A percentile compares a stretch with the other conserved stretches of the same genome.
phyloP scores from a whole-genome alignment of 1,140 invertebrate species.

The Orchestia grillus region DNA sequence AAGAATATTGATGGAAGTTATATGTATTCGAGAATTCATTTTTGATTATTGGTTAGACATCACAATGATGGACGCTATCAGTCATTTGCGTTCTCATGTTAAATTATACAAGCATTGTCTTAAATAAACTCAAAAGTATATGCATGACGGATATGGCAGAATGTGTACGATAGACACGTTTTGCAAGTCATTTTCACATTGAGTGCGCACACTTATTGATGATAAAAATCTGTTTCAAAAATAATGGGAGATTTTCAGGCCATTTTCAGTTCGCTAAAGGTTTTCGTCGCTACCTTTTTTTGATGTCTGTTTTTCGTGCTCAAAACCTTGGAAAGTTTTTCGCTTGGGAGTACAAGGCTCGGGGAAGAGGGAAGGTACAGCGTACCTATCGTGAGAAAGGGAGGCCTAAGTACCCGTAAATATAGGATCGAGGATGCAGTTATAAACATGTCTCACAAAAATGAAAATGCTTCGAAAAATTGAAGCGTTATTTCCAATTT shows the following conservation, averaged over 20 bases:
- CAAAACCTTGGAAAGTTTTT: neutral
- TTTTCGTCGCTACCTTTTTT: neutral
- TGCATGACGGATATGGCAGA: neutral
- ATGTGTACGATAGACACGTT: neutral
- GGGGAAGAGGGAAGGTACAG: neutral
- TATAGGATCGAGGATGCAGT: neutral
- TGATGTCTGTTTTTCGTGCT: neutral
- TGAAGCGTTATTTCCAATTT: neutral
- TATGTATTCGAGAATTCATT: neutral
- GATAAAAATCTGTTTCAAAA: neutral
- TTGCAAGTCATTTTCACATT: neutral
- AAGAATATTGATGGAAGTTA: neutral
- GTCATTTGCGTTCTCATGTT: neutral
- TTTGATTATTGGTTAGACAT: neutral
- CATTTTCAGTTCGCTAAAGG: neutral
- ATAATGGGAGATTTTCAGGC: neutral
- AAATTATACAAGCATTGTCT: no score
- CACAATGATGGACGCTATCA: neutral
- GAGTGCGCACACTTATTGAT: no score
- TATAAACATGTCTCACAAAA: neutral
- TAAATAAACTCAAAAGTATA: neutral
- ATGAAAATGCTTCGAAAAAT: neutral
- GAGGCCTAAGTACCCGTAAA: neutral
- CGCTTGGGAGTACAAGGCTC: neutral
- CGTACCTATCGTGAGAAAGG: neutral